These are phyloP conservation scores for Timandra comae DNA, from an alignment of 2,888 invertebrate species.

Conservation along the genomic window DNA sequence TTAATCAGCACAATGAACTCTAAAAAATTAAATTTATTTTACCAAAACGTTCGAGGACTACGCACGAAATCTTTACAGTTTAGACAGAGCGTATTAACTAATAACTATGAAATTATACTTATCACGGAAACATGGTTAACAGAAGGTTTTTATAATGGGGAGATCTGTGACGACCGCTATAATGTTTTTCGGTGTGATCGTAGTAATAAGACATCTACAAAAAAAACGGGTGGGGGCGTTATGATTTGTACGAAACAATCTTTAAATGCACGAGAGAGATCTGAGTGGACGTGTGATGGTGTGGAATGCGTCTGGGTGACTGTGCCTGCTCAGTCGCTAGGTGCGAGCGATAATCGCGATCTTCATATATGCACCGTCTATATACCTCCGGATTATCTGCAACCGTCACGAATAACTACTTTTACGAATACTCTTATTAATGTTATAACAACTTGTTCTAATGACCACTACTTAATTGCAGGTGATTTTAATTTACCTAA, in stretches of 20 bases:
- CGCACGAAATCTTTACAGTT: too few species aligned
- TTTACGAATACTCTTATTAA: background rate
- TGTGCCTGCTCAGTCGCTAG: background rate
- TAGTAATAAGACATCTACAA: background rate
- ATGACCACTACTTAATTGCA: background rate
- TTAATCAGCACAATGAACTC: too few species aligned
- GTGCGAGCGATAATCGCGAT: background rate
- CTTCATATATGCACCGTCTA: background rate
- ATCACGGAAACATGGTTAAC: too few species aligned
- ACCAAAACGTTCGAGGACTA: too few species aligned
- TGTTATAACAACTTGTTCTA: background rate
- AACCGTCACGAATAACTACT: background rate
- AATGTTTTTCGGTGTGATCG: too few species aligned
- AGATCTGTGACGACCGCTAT: too few species aligned
- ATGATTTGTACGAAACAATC: too few species aligned
- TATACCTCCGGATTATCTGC: background rate
- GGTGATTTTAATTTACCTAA: background rate
- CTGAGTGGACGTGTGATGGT: background rate
- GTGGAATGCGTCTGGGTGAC: background rate
- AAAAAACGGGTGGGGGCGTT: background rate
- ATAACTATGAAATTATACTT: too few species aligned
- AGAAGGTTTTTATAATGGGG: too few species aligned
- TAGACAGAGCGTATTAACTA: too few species aligned
- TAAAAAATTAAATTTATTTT: too few species aligned
- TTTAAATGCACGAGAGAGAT: too few species aligned